These are phyloP conservation scores for Choristoneura fumiferana DNA, from an alignment of 1,140 invertebrate species.

Conservation along the genomic window DNA sequence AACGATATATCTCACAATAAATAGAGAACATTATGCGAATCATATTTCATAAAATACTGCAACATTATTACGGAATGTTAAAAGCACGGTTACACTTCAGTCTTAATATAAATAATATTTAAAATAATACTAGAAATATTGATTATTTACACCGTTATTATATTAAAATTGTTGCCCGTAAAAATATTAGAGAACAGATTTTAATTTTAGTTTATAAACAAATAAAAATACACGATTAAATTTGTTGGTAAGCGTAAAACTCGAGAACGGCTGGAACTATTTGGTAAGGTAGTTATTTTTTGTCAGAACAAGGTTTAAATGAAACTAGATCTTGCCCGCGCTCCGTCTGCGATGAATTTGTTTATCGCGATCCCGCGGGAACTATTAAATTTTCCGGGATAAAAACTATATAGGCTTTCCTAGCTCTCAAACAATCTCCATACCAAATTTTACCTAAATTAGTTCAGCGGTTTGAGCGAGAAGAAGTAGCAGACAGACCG, in stretches of 20 bases:
- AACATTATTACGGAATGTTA: conserved; percentile 10
- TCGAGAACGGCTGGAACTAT: too few species aligned
- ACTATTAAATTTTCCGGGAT: too few species aligned
- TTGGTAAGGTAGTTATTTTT: neutral
- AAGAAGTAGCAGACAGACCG: too few species aligned
- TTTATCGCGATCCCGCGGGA: too few species aligned
- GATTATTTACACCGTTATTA: neutral
- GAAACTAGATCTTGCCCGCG: too few species aligned
- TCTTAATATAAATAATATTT: conserved; percentile 5
- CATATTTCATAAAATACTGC: conserved; percentile 8
- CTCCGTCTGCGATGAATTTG: too few species aligned
- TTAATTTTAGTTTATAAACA: too few species aligned
- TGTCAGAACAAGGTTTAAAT: neutral
- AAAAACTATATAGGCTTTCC: too few species aligned
- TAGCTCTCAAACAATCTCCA: too few species aligned
- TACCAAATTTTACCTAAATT: too few species aligned
- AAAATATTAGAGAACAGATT: neutral
- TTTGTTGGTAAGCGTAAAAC: neutral
- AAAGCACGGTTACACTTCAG: conserved; percentile 11
- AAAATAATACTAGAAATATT: neutral
- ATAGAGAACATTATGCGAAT: neutral
- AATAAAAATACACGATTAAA: too few species aligned
- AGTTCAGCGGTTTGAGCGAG: too few species aligned
- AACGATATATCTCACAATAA: conserved; percentile 5
- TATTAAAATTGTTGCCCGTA: neutral